Conservation (phyloP, 2,888 invertebrate genomes). For the Drosophila kuntzei region DNA sequence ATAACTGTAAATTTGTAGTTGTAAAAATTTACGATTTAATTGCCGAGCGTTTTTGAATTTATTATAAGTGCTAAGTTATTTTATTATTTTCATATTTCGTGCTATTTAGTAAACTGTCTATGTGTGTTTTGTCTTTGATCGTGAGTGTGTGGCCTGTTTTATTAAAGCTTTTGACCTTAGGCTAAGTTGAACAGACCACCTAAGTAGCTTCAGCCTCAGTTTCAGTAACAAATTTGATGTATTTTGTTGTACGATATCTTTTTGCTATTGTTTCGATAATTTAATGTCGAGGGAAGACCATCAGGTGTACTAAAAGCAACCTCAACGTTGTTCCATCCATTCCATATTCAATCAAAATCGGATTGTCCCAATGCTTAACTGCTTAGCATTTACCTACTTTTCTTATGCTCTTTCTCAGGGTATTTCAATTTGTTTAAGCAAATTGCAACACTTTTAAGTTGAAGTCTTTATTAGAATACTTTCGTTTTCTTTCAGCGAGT, state of each 20-base stretch:
- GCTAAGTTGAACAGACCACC: conserved; percentile 49
- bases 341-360: conserved; percentile 40
- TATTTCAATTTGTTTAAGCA: neutral
- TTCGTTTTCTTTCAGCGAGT: no score
- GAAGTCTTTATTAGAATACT: no score
- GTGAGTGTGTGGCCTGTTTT: conserved; percentile 23
- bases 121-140: conserved; percentile 12
- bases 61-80: conserved; percentile 74
- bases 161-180: conserved; percentile 48
- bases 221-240: conserved; percentile 28
- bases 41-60: conserved; percentile 74
- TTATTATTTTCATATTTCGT: conserved; percentile 41
- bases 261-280: conserved; percentile 27
- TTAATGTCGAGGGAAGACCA: conserved; percentile 31
- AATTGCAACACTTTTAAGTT: no score
- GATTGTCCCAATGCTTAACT: neutral
- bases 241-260: neutral
- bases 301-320: conserved; percentile 15
- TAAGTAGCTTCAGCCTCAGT: conserved; percentile 5
- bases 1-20: conserved; percentile 82
- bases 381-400: neutral
- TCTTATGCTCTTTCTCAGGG: neutral
- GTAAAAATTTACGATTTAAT: conserved; percentile 81
- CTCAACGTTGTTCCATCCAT: conserved; percentile 4
- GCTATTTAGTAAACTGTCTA: conserved; percentile 1